Base-by-base conservation (phyloP, 2,797 vertebrate genomes). In the Dipus sagitta region DNA sequence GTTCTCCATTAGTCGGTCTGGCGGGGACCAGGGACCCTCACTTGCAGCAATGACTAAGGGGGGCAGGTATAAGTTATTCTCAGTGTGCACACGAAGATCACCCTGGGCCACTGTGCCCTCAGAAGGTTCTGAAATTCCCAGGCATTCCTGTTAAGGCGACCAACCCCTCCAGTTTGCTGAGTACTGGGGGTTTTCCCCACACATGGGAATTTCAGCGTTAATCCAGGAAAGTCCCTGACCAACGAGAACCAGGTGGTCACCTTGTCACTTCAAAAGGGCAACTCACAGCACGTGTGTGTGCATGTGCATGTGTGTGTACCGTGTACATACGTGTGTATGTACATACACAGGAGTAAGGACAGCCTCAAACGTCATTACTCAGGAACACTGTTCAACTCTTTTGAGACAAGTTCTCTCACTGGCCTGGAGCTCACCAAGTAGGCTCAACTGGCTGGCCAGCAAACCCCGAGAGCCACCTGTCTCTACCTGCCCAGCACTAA, bases 221-320 rank as follows among this genome's bases (percentile, higher is more conserved):
- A 64, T 23, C 9, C 2, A 15, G 88, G 96, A 18, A 96, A 95
- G 76, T 77, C 89, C 95, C 78, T 38, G 64, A 34, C 24, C 32
- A 3, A 2, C 52, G 1, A 4, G 72, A 88, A 30, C 67, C 62
- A 62, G 28, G 10, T 26, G 38, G n/a, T 68, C 20, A 18, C 75
- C 21, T 3, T 34, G 5, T 30, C 34, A 64, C 23, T 28, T 74
- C 62, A 60, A 5, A 24, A 70, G 21, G 42, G 47, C 3, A 24
- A 7, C 65, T 47, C 58, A 26, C 11, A 32, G 32, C 18, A 4
- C 15, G 4, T 58, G 54, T 58, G 54, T 58, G 54, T 58, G 54
- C 15, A 17, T 58, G 54, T 58, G 54, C 15, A 17, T 58, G 54
- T 58, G 54, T 58, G 54, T 58, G 54, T 58, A 47, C 47, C 10